Percentiles rank a stretch among this genome's conserved stretches.
These are phyloP conservation scores for Strix aluco DNA, from an alignment of 2,113 vertebrate species.

Conservation along the genomic window DNA sequence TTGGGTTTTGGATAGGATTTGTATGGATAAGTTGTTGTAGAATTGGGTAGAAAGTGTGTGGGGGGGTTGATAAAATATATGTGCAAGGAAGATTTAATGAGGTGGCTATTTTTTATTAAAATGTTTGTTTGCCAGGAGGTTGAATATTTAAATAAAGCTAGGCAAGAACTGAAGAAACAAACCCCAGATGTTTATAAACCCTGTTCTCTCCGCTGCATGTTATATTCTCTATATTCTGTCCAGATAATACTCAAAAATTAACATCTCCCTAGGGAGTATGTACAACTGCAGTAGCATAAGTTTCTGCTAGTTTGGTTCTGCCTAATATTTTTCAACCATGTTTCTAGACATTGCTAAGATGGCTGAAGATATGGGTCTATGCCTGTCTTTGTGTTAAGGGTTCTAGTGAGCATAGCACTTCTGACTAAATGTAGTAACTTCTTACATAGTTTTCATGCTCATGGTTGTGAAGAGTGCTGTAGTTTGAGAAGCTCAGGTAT, in stretches of 20 bases:
- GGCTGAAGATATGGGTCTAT: background rate
- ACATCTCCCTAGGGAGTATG: background rate
- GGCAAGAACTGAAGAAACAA: background rate
- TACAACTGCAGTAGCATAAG: background rate
- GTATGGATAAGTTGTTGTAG: background rate
- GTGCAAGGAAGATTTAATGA: background rate
- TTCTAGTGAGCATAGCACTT: background rate
- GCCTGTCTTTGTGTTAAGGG: background rate
- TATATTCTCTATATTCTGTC: background rate
- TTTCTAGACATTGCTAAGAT: background rate
- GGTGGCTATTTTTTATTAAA: background rate
- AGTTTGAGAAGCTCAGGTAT: background rate
- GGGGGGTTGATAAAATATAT: background rate
- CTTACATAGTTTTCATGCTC: background rate
- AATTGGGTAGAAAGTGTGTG: background rate
- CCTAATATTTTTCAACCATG: fast-evolving
- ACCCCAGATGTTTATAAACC: background rate
- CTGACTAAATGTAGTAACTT: background rate
- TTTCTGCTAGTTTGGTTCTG: background rate
- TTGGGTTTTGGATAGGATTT: background rate
- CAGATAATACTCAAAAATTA: background rate
- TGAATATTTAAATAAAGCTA: background rate
- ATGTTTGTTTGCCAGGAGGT: background rate
- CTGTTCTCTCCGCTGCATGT: background rate
- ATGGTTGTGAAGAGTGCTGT: too few relatives aligned